Evolutionary conservation across 2,113 vertebrate species (phyloP), one percentile per base, ranked within the genome.

Genomic region (Todiramphus chloris): DNA sequence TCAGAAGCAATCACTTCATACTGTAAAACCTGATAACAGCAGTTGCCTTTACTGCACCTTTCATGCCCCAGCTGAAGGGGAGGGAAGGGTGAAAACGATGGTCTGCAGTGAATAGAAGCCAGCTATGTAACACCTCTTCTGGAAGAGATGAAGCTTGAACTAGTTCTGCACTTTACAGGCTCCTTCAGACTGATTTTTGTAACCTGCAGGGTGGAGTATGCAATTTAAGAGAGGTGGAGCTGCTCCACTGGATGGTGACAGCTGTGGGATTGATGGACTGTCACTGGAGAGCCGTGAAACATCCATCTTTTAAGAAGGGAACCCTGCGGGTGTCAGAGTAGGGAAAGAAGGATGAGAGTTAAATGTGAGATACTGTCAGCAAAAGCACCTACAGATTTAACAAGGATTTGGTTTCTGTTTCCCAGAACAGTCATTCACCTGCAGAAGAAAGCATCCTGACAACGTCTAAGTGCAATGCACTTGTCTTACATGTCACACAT

Each of bases 351-450:
- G 15, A 24, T 79, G 66, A 79, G 53, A 89, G 37, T 76, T 87
- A 93, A 93, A 73, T 35, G 33, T 28, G 58, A 87, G 66, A 80
- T 66, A 56, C 75, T 90, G 93, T 91, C 91, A 81, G 91, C 31
- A 72, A 41, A 89, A 89, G 27, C 41, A n/a, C 58, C 66, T 85
- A 25, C 41, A 72, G 66, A 76, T 85, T 91, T 91, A 91, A 87
- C 2, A 27, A 87, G 62, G 37, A 43, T 66, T 90, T 91, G 82
- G 50, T 31, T 83, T 91, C 84, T 88, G 63, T 74, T 93, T 95
- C 63, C 67, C 31, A 76, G 59, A 93, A 48, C 78, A 83, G 37
- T 31, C 50, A 25, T 69, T 80, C 53, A 48, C 35, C 53, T 79
- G 25, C 31, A 75, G 77, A 30, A 39, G 59, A 82, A 78, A 27